Evolutionary conservation across 1,140 invertebrate species (phyloP), one percentile per base, ranked within the genome.

Genomic region (Cydia strobilella): DNA sequence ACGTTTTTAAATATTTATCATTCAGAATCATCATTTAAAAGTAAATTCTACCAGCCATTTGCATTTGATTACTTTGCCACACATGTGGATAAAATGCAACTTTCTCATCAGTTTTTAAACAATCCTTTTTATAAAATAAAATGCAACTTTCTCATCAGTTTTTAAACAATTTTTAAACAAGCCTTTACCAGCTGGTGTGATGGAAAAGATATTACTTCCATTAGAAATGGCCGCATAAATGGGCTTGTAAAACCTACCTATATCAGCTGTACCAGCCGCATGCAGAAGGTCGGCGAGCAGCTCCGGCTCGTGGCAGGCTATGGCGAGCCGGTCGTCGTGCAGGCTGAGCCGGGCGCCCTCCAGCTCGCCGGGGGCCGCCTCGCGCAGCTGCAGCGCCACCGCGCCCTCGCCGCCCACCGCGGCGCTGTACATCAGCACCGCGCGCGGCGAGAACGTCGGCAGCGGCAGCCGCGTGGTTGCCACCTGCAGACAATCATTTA

Each of bases 361-460:
- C 10, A 91, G 88, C 82, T 93, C 88, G 35, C 89, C 90, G 25
- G 93, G 85, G 45, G 87, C 93, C 10, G 93, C 93, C 86, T 94
- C 94, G 39, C 94, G 89, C 76, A 94, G 86, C 86, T 94, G 94
- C 77, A 94, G 85, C 76, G 92, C 92, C 12, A 93, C 92, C 23
- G 93, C 92, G 75, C 93, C 93, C 83, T 94, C 94, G 79, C 90
- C 92, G 80, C 93, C 94, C 66, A 94, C 93, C 73, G 94, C 93
- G 76, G 94, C 94, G 90, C 94, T 94, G 90, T 94, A 94, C 94
- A 94, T 94, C 79, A 94, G 88, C 81, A 94, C 94, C 69, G 94
- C 93, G 74, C 93, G 93, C 72, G 94, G 90, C 77, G 93, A 92
- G 82, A 94, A 92, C 84, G 88, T 90, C 75, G 94, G 93, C 90